phyloP scores from a whole-genome alignment of 2,113 vertebrate genomes.

The Pedetes capensis region DNA sequence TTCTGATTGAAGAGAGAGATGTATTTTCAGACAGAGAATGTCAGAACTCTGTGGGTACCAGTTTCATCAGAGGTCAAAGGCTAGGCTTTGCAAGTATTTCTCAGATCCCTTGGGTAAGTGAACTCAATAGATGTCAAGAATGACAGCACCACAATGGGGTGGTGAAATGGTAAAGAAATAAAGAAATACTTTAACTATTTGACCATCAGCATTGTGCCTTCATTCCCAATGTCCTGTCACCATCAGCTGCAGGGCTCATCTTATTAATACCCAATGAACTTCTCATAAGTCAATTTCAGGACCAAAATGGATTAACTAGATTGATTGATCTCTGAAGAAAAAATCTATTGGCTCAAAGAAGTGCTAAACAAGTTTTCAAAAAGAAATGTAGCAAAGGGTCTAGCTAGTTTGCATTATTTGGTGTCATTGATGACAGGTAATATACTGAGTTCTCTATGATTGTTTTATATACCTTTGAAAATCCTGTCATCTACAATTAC shows the following conservation, averaged over 20 bases:
- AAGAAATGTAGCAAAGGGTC: conserved; percentile 61
- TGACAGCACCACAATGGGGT: neutral
- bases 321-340: conserved; percentile 70
- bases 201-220: neutral
- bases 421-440: conserved; percentile 68
- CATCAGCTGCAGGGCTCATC: neutral
- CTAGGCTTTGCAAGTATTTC: neutral
- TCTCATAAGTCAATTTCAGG: neutral
- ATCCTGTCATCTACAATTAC: conserved; percentile 49
- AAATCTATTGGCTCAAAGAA: conserved; percentile 68
- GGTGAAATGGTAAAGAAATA: neutral
- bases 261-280: neutral
- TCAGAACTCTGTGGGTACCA: neutral
- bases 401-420: conserved; percentile 69
- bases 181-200: neutral
- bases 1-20: neutral
- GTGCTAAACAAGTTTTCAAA: conserved; percentile 60
- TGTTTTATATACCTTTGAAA: conserved; percentile 51
- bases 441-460: conserved; percentile 46
- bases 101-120: neutral
- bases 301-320: conserved; percentile 53
- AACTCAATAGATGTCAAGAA: neutral
- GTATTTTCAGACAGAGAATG: neutral
- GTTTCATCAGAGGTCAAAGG: neutral
- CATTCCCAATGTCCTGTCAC: neutral